A percentile compares a stretch with the other conserved stretches of the same genome.
Evolutionary conservation across 1,140 invertebrate species (phyloP).

Genomic region (Bombus pyrosoma): DNA sequence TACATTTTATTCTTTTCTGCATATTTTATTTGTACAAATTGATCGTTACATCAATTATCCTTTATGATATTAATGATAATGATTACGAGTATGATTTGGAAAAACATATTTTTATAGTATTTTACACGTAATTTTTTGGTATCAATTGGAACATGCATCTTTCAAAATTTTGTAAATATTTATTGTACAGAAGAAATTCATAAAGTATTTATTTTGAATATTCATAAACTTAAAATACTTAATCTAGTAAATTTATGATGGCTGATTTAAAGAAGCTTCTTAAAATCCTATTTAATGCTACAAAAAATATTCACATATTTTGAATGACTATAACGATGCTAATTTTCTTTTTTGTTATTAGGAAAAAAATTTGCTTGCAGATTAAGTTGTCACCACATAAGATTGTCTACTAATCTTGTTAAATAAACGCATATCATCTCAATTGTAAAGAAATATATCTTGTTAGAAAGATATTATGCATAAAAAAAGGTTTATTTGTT

Average conservation of each 20-base stretch:
- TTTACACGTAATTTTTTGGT: constrained; percentile 24
- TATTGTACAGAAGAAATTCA: constrained; percentile 5
- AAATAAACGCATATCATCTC: not conserved
- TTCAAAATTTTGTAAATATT: constrained; percentile 18
- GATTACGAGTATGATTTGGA: constrained; percentile 22
- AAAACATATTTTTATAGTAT: constrained; percentile 7
- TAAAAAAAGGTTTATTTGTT: not conserved
- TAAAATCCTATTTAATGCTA: not conserved
- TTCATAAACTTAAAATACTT: constrained; percentile 48
- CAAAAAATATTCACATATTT: not conserved
- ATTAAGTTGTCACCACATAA: not conserved
- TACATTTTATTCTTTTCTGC: constrained; percentile 1
- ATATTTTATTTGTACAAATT: constrained; percentile 28
- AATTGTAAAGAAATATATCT: constrained; percentile 9
- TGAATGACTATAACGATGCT: not conserved
- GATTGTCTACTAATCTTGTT: not conserved
- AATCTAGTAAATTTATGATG: constrained; percentile 53
- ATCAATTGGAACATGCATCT: constrained; percentile 23
- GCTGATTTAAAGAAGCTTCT: constrained; percentile 60
- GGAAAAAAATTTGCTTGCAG: not conserved
- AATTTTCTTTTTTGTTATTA: not conserved
- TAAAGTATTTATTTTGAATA: constrained; percentile 31
- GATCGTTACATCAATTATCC: constrained; percentile 23
- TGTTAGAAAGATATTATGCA: not conserved
- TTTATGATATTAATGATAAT: constrained; percentile 22